Evolutionary conservation across 2,888 invertebrate genomes (phyloP), one percentile per base, ranked within the genome.

Genomic region (Eupsilia transversa): DNA sequence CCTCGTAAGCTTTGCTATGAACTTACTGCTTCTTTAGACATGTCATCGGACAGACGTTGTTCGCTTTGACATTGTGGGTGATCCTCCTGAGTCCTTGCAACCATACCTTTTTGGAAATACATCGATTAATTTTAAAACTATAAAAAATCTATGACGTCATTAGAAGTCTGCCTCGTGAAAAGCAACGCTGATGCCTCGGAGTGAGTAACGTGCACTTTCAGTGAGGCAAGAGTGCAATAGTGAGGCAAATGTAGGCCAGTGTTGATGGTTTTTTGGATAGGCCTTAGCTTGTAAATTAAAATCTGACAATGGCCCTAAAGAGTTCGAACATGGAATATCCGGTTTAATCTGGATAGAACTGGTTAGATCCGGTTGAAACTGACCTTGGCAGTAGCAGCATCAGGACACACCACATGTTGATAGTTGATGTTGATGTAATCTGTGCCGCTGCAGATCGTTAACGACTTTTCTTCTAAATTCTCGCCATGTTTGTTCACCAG

Each of bases 1-100:
- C 91, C 79, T 74, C 75, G 79, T 66, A 80, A 83, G 68, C 75
- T 71, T 70, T 64, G 77, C 71, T 80, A 68, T 78, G 56, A 73
- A 99, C 99, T 99, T 98, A 99, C 99, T 99, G 99, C 97, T 99
- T 99, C 97, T 98, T 99, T 90, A 99, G 98, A 97, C 99, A 99
- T 90, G 99, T 99, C 98, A 99, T 98, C 74, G 99, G 99, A 96
- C 99, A 99, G 91, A 99, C 98, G 97, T 99, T 99, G 97, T 99
- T 99, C 91, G 99, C 99, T 97, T 99, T 99, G 92, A 99, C 99
- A 97, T 99, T 99, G 97, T 99, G 99, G 83, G 99, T 99, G 94
- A 99, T 99, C 96, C 97, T 97, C 96, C 99, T 97, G 91, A 99
- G 97, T 87, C 98, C 99, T 94, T 98, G 98, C 97, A 99, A 97